Percentiles rank a stretch among this genome's conserved stretches.
phyloP scores from a whole-genome alignment of 2,888 invertebrate species.

The Platycheirus rosarum region DNA sequence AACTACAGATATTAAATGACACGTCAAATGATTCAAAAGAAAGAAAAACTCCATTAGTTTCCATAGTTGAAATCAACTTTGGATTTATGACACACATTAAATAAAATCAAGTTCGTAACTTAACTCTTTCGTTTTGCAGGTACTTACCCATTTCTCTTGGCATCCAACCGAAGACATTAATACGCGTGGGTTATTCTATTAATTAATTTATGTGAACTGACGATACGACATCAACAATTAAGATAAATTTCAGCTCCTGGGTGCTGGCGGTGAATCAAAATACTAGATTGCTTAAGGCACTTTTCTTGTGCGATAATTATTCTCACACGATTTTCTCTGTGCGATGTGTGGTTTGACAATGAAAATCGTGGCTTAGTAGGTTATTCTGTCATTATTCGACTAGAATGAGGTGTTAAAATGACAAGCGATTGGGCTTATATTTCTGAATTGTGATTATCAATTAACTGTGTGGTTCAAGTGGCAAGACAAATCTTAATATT shows the following conservation, averaged over 20 bases:
- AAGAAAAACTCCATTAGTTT: slow-evolving; percentile 4
- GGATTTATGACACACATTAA: slow-evolving; percentile 51
- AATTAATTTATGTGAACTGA: slow-evolving; percentile 1
- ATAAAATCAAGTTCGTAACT: slow-evolving; percentile 40
- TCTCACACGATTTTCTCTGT: slow-evolving; percentile 12
- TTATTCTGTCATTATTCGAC: slow-evolving; percentile 32
- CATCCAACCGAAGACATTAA: slow-evolving; percentile 17
- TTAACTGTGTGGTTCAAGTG: slow-evolving; percentile 51
- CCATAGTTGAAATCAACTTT: slow-evolving; percentile 36
- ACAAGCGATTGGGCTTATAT: slow-evolving; percentile 44
- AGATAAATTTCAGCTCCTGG: slow-evolving; percentile 12
- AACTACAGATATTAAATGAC: slow-evolving; percentile 22
- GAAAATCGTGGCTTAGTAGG: slow-evolving; percentile 12
- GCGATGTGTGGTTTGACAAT: slow-evolving; percentile 20
- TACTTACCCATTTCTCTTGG: slow-evolving; percentile 34
- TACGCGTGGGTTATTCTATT: slow-evolving; percentile 35
- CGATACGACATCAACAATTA: slow-evolving; percentile 6
- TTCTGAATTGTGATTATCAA: slow-evolving; percentile 46
- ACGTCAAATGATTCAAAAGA: slow-evolving; percentile 6
- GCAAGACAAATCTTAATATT: slow-evolving; percentile 1
- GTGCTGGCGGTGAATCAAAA: neutral
- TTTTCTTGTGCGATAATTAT: neutral
- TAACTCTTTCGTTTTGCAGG: slow-evolving; percentile 53
- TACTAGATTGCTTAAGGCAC: neutral
- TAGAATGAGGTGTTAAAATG: slow-evolving; percentile 58